phyloP scores from a whole-genome alignment of 1,140 invertebrate genomes.

The Holcopasites calliopsidis region DNA sequence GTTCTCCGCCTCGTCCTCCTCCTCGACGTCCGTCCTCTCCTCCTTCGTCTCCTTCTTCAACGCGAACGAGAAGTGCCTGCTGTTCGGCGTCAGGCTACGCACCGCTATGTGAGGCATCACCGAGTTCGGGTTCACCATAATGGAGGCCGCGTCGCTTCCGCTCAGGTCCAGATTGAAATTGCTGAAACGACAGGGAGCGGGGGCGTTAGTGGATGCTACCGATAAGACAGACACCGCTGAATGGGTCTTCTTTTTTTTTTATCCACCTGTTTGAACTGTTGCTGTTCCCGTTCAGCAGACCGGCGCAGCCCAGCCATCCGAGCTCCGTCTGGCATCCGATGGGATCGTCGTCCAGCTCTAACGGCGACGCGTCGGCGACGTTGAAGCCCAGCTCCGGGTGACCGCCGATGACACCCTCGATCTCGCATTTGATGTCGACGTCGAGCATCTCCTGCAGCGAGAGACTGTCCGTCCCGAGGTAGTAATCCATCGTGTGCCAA shows the following conservation, averaged over 20 bases:
- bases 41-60: slow-evolving; percentile 55
- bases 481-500: slow-evolving; percentile 81
- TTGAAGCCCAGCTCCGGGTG: slow-evolving; percentile 79
- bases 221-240: background rate
- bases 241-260: too few relatives aligned
- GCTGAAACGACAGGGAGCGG: slow-evolving; percentile 63
- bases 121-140: slow-evolving; percentile 90
- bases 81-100: slow-evolving; percentile 75
- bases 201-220: too few relatives aligned
- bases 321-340: slow-evolving; percentile 80
- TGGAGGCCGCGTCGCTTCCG: slow-evolving; percentile 85
- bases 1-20: slow-evolving; percentile 29
- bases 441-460: slow-evolving; percentile 89
- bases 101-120: slow-evolving; percentile 83
- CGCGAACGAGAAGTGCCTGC: slow-evolving; percentile 66
- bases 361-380: slow-evolving; percentile 84
- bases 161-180: slow-evolving; percentile 86
- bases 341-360: slow-evolving; percentile 84
- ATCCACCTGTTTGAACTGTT: slow-evolving; percentile 75
- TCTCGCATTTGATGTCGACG: slow-evolving; percentile 90
- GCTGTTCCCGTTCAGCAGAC: slow-evolving; percentile 77
- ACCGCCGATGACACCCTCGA: slow-evolving; percentile 87
- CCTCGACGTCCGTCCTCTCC: slow-evolving; percentile 57
- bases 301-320: slow-evolving; percentile 83
- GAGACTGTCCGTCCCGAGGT: slow-evolving; percentile 79